Conservation (phyloP, 2,888 invertebrate genomes). For the Hydropsyche betteni region DNA sequence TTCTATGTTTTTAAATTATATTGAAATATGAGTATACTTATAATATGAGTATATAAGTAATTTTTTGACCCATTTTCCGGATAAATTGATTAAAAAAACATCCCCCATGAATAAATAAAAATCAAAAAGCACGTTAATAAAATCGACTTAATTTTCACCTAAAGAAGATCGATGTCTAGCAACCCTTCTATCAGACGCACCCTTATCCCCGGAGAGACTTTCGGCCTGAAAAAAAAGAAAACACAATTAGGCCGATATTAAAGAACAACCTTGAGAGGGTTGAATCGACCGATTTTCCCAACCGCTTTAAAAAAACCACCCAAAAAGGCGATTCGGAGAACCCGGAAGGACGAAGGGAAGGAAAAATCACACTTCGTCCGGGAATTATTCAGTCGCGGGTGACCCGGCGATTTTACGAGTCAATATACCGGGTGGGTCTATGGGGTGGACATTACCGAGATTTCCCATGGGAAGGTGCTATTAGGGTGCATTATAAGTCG, state of each 20-base stretch:
- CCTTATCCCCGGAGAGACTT: background rate
- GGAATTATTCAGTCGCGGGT: constrained; percentile 44
- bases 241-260: constrained; percentile 15
- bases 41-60: too few relatives aligned
- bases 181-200: constrained; percentile 11
- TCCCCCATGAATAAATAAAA: too few relatives aligned
- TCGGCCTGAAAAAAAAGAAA: background rate
- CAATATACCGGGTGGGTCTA: constrained; percentile 41
- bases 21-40: too few relatives aligned
- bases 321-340: background rate
- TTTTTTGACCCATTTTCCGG: too few relatives aligned
- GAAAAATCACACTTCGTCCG: constrained; percentile 22
- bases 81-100: too few relatives aligned
- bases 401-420: constrained; percentile 46
- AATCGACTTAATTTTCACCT: background rate
- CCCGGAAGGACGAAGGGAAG: background rate
- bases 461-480: constrained; percentile 44
- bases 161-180: constrained; percentile 13
- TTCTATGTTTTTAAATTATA: too few relatives aligned
- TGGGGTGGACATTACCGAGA: constrained; percentile 46
- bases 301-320: background rate
- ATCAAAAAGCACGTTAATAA: too few relatives aligned
- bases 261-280: background rate
- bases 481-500: constrained; percentile 45
- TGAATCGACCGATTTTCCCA: background rate